Conservation (phyloP, 2,113 vertebrate genomes). For the Ceyx melanurus region DNA sequence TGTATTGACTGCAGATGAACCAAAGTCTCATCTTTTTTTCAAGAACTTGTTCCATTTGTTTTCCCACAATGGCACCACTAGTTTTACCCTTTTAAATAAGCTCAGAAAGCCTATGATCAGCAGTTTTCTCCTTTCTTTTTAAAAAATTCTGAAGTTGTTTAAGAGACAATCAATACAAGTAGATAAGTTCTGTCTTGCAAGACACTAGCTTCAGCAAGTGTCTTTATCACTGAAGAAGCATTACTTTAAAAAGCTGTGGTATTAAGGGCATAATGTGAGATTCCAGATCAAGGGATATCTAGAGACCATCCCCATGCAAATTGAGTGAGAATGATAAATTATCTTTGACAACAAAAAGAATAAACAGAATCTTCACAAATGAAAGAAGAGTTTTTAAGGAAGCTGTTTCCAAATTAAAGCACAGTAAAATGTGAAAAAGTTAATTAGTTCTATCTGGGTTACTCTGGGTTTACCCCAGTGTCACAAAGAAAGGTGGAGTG, state of each 20-base stretch:
- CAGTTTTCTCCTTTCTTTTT: neutral
- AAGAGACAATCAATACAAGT: neutral
- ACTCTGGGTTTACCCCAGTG: neutral
- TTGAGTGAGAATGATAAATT: neutral
- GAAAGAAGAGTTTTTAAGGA: neutral
- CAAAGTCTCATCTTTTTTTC: neutral
- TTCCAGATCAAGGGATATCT: neutral
- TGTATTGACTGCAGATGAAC: neutral
- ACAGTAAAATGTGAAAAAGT: neutral
- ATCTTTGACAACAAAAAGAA: neutral
- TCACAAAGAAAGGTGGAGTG: neutral
- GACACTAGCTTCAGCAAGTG: neutral
- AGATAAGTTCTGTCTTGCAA: neutral
- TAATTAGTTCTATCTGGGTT: neutral
- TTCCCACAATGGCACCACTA: neutral
- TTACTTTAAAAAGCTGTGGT: neutral
- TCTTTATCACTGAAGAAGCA: neutral
- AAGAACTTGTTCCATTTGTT: neutral
- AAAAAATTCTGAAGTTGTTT: neutral
- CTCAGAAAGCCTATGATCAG: neutral
- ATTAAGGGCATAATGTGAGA: neutral
- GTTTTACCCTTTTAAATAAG: neutral
- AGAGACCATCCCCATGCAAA: neutral
- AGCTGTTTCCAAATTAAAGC: neutral
- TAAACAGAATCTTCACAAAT: neutral